These are phyloP conservation scores for Odontamblyopus lacepedii DNA, from an alignment of 2,797 vertebrate genomes.

Conservation along the genomic window DNA sequence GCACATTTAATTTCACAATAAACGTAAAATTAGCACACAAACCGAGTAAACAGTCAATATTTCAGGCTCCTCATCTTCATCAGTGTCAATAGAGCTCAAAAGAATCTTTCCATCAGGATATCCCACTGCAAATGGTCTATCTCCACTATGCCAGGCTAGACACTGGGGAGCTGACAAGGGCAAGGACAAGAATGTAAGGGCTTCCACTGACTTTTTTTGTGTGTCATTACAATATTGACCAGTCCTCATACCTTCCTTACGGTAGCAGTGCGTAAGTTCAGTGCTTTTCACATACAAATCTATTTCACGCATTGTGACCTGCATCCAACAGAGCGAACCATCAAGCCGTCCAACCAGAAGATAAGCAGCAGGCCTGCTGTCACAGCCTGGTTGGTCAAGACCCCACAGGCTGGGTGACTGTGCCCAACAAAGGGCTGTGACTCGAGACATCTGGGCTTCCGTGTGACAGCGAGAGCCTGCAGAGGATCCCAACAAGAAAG, in stretches of 20 bases:
- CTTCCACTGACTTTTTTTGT: background rate
- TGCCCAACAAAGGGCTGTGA: slow-evolving; percentile 80
- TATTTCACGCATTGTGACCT: slow-evolving; percentile 70
- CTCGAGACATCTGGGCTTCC: slow-evolving; percentile 75
- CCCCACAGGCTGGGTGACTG: slow-evolving; percentile 68
- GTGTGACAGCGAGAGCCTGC: slow-evolving; percentile 75
- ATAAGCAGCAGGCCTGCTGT: slow-evolving; percentile 64
- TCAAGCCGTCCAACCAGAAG: slow-evolving; percentile 79
- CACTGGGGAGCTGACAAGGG: slow-evolving; percentile 72
- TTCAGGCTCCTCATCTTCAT: slow-evolving; percentile 69
- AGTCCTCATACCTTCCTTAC: slow-evolving; percentile 70
- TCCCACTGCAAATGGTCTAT: slow-evolving; percentile 81
- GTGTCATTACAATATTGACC: background rate
- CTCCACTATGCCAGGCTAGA: slow-evolving; percentile 79
- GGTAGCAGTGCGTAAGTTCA: slow-evolving; percentile 75
- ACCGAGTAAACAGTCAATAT: slow-evolving; percentile 79
- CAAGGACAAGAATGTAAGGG: background rate
- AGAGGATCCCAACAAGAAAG: background rate
- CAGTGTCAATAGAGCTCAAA: slow-evolving; percentile 64
- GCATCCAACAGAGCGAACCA: slow-evolving; percentile 82
- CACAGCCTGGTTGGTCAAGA: slow-evolving; percentile 54
- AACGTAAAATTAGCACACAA: slow-evolving; percentile 31
- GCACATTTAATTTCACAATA: background rate
- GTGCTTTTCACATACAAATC: slow-evolving; percentile 68
- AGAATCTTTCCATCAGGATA: slow-evolving; percentile 81